phyloP scores from a whole-genome alignment of 2,797 vertebrate species.

The Microctenopoma stevenorrisi region DNA sequence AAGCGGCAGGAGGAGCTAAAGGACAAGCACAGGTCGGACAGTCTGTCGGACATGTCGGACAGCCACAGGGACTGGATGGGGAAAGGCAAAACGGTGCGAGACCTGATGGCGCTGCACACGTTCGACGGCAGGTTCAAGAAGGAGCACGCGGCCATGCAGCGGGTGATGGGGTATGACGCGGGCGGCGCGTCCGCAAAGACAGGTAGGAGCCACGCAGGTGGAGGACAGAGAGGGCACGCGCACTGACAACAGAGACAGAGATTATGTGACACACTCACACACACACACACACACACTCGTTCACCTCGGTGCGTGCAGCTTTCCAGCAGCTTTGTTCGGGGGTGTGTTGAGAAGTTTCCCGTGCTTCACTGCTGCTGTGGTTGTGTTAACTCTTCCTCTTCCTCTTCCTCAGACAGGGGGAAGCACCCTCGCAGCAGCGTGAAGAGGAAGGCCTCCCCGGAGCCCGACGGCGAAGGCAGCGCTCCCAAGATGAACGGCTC shows the following conservation, averaged over 20 bases:
- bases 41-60: slow-evolving; percentile 75
- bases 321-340: not conserved
- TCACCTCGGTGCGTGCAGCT: not conserved
- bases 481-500: slow-evolving; percentile 89
- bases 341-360: slow-evolving; percentile 14
- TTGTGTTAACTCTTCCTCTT: slow-evolving; percentile 29
- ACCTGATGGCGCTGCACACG: slow-evolving; percentile 89
- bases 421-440: slow-evolving; percentile 74
- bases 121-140: slow-evolving; percentile 91
- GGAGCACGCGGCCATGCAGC: slow-evolving; percentile 86
- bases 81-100: slow-evolving; percentile 89
- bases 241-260: no score
- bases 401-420: slow-evolving; percentile 71
- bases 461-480: slow-evolving; percentile 88
- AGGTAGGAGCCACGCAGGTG: slow-evolving; percentile 75
- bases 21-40: slow-evolving; percentile 85
- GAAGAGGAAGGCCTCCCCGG: slow-evolving; percentile 94
- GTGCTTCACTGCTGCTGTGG: not conserved
- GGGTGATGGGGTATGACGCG: slow-evolving; percentile 87
- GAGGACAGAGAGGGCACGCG: no score
- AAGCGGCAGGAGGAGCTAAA: slow-evolving; percentile 86
- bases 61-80: slow-evolving; percentile 85
- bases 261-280: no score
- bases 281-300: no score
- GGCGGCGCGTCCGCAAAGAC: slow-evolving; percentile 86